These are phyloP conservation scores for Astreopora myriophthalma DNA, from an alignment of 64 coral and sea anemone species.

Conservation along the genomic window DNA sequence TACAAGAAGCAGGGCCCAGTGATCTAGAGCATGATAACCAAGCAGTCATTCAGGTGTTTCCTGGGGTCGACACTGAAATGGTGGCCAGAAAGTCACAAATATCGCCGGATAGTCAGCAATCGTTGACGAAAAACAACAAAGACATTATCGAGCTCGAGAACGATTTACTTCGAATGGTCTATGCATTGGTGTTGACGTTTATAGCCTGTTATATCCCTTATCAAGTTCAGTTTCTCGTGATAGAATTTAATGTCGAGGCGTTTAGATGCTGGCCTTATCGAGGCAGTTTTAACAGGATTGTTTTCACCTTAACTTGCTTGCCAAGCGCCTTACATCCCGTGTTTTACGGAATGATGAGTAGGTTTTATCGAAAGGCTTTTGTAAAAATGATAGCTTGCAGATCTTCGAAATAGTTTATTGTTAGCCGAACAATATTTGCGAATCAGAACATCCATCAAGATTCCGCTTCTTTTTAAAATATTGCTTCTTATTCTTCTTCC, in stretches of 20 bases:
- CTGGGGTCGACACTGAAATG: neutral
- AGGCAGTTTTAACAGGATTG: neutral
- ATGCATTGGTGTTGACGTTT: slow-evolving; percentile 60
- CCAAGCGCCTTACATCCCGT: slow-evolving; percentile 72
- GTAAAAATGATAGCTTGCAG: slow-evolving; percentile 35
- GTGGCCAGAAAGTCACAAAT: neutral
- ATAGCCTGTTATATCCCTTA: slow-evolving; percentile 69
- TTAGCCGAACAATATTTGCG: no score
- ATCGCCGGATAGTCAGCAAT: neutral
- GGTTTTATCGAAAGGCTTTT: slow-evolving; percentile 64
- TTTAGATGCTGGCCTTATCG: slow-evolving; percentile 21
- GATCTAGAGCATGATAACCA: neutral
- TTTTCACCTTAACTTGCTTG: slow-evolving; percentile 26
- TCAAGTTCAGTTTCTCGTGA: slow-evolving; percentile 50
- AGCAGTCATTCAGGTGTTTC: neutral
- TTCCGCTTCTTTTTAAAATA: no score
- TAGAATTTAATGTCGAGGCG: neutral
- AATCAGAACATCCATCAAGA: no score
- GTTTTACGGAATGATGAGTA: slow-evolving; percentile 70
- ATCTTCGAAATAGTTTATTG: neutral
- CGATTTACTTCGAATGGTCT: slow-evolving; percentile 63
- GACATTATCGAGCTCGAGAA: slow-evolving; percentile 17
- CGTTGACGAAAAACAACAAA: neutral
- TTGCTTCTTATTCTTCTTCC: no score
- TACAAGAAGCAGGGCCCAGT: neutral